Conservation (phyloP, 2,113 vertebrate species). For the Python bivittatus region DNA sequence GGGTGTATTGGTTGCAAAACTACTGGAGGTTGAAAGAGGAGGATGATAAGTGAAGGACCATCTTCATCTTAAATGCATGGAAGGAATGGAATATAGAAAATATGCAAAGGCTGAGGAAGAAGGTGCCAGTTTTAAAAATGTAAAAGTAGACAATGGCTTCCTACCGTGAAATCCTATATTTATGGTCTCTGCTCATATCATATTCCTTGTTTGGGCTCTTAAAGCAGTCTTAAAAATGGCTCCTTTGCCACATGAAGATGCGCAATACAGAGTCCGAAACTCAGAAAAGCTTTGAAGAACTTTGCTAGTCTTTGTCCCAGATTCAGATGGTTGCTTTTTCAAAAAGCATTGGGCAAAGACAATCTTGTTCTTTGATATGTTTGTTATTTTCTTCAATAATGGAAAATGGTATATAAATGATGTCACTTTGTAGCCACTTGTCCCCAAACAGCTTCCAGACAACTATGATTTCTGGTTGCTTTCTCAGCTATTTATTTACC, state of each 20-base stretch:
- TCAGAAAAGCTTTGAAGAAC: not conserved
- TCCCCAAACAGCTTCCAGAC: not conserved
- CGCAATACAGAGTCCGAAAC: not conserved
- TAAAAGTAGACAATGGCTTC: not conserved
- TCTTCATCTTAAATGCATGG: not conserved
- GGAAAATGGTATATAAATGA: too few species aligned
- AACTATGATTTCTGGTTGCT: not conserved
- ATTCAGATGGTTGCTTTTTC: not conserved
- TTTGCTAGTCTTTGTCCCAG: not conserved
- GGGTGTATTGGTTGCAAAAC: not conserved
- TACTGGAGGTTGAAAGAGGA: not conserved
- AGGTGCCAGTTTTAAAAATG: not conserved
- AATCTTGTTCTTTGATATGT: not conserved
- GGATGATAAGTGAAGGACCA: not conserved
- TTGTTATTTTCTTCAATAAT: too few species aligned
- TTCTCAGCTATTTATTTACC: too few species aligned
- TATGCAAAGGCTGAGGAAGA: not conserved
- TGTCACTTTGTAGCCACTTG: not conserved
- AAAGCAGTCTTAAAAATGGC: not conserved
- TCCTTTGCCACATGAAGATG: not conserved
- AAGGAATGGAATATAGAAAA: not conserved
- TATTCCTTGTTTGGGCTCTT: not conserved
- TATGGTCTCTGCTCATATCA: not conserved
- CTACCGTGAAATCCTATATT: not conserved
- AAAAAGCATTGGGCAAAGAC: not conserved